These are phyloP conservation scores for Aegotheles bennettii DNA, from an alignment of 2,113 vertebrate species.

Conservation along the genomic window DNA sequence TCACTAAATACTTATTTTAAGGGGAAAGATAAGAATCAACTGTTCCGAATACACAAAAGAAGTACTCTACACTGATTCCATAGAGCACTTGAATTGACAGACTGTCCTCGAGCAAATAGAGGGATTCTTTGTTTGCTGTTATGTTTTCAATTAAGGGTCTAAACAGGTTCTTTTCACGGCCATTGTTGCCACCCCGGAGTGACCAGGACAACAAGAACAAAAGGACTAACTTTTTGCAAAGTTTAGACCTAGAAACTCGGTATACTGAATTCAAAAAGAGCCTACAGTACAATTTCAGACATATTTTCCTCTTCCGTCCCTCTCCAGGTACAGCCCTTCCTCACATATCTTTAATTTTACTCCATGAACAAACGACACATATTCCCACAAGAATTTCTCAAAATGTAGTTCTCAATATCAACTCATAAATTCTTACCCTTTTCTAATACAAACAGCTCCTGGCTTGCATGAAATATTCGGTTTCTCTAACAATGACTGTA, in stretches of 20 bases:
- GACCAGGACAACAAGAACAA: neutral
- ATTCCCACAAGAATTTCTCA: neutral
- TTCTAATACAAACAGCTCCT: neutral
- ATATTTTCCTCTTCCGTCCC: neutral
- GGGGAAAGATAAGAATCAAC: neutral
- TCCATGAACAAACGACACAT: neutral
- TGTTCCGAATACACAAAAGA: neutral
- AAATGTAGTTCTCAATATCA: neutral
- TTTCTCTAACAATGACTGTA: neutral
- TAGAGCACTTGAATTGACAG: neutral
- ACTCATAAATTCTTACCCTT: neutral
- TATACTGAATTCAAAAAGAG: neutral
- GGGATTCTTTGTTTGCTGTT: neutral
- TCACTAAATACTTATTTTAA: neutral
- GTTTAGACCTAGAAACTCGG: neutral
- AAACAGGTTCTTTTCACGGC: neutral
- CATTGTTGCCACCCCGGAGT: neutral
- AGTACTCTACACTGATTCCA: neutral
- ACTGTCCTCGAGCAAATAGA: neutral
- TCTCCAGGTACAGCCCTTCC: neutral
- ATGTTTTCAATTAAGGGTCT: neutral
- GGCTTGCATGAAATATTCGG: neutral
- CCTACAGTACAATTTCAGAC: neutral
- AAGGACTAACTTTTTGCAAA: neutral
- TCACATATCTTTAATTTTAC: neutral